A percentile compares a stretch with the other conserved stretches of the same genome.
phyloP scores from a whole-genome alignment of 2,113 vertebrate genomes.

The Saimiri boliviensis region DNA sequence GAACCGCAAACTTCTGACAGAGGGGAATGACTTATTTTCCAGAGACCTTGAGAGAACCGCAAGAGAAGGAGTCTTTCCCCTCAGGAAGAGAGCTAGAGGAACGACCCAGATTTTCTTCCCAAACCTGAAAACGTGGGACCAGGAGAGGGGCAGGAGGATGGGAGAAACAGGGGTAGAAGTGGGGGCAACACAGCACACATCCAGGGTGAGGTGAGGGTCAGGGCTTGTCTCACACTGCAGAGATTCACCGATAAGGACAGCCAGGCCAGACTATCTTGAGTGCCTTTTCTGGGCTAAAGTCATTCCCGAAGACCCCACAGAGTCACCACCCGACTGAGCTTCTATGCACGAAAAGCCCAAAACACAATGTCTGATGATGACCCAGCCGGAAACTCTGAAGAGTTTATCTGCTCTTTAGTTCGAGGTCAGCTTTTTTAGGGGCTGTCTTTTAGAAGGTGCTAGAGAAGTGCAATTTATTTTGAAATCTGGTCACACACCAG shows the following conservation, averaged over 20 bases:
- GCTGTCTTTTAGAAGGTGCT: slow-evolving; percentile 40
- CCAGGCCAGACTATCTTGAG: background rate
- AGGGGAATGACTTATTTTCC: background rate
- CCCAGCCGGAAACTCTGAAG: background rate
- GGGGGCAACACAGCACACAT: background rate
- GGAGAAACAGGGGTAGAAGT: background rate
- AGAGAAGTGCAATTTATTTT: slow-evolving; percentile 26
- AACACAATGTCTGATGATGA: background rate
- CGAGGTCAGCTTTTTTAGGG: slow-evolving; percentile 7
- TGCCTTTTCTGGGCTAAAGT: background rate
- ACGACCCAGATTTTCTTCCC: background rate
- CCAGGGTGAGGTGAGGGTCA: too few relatives aligned
- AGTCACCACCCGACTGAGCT: background rate
- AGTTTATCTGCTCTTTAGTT: background rate
- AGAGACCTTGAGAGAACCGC: background rate
- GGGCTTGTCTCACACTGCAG: background rate
- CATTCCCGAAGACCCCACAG: background rate
- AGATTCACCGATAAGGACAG: background rate
- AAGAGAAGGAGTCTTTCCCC: background rate
- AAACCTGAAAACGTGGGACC: background rate
- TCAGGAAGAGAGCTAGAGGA: background rate
- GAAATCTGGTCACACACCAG: slow-evolving; percentile 32
- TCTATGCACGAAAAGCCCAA: background rate
- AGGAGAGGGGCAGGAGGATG: background rate
- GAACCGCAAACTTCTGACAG: background rate